A percentile compares a stretch with the other conserved stretches of the same genome.
Conservation (phyloP, 2,113 vertebrate genomes). For the Scomber colias region DNA sequence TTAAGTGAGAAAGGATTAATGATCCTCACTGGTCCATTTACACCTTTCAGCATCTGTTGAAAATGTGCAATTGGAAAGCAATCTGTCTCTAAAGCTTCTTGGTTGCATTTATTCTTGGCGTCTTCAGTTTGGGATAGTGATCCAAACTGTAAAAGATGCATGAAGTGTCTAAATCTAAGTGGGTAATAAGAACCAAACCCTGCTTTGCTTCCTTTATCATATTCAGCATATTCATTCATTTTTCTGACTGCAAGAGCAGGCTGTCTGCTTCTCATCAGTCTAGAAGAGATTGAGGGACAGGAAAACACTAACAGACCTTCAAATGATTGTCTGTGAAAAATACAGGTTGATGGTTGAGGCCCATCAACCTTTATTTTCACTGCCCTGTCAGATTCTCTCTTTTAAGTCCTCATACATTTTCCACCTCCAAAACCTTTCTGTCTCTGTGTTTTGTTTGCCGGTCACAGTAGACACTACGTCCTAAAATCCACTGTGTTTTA, state of each 20-base stretch:
- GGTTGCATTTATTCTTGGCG: background rate
- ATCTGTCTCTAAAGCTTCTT: background rate
- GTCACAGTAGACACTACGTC: background rate
- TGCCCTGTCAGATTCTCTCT: background rate
- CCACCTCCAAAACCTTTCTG: background rate
- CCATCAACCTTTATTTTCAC: background rate
- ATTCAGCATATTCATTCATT: background rate
- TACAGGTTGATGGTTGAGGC: background rate
- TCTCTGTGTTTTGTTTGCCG: background rate
- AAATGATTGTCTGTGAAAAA: background rate
- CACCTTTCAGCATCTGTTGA: no score
- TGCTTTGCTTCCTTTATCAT: background rate
- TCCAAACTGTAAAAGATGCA: background rate
- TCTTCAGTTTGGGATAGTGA: background rate
- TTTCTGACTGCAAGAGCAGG: background rate
- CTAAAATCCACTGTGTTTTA: background rate
- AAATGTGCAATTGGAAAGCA: background rate
- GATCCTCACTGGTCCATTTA: background rate
- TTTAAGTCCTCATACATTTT: background rate
- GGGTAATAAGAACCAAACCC: background rate
- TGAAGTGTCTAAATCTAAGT: background rate
- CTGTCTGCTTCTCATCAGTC: background rate
- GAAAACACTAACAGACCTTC: background rate
- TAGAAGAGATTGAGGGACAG: background rate
- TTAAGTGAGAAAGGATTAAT: conserved; percentile 24